phyloP scores from a whole-genome alignment of 2,888 invertebrate species.

The Hypercompe scribonia region DNA sequence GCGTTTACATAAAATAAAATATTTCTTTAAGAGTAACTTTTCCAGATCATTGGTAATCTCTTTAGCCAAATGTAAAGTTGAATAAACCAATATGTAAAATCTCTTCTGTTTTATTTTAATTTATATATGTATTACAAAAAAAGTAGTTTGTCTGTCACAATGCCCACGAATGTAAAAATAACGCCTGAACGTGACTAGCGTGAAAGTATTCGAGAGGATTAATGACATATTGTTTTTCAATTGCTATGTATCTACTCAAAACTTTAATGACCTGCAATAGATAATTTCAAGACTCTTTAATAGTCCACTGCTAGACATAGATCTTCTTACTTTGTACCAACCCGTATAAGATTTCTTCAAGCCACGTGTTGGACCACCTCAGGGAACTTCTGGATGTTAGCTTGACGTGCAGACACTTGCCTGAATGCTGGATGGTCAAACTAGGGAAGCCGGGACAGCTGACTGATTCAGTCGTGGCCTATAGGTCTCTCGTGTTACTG shows the following conservation, averaged over 20 bases:
- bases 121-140: background rate
- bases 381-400: too few relatives aligned
- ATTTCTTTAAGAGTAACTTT: background rate
- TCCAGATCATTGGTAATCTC: background rate
- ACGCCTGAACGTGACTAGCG: too few relatives aligned
- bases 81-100: background rate
- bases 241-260: background rate
- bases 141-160: background rate
- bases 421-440: too few relatives aligned
- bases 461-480: too few relatives aligned
- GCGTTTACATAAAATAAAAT: background rate
- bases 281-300: background rate
- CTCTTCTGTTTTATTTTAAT: background rate
- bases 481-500: too few relatives aligned
- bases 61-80: background rate
- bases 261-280: too few relatives aligned
- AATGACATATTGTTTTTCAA: background rate
- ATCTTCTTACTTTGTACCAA: too few relatives aligned
- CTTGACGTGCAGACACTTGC: too few relatives aligned
- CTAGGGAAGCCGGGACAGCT: too few relatives aligned
- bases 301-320: too few relatives aligned
- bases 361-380: too few relatives aligned
- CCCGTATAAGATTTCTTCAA: too few relatives aligned
- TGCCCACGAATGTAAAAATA: background rate
- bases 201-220: background rate